Evolutionary conservation across 2,113 vertebrate species (phyloP).

Genomic region (Halichoerus grypus): DNA sequence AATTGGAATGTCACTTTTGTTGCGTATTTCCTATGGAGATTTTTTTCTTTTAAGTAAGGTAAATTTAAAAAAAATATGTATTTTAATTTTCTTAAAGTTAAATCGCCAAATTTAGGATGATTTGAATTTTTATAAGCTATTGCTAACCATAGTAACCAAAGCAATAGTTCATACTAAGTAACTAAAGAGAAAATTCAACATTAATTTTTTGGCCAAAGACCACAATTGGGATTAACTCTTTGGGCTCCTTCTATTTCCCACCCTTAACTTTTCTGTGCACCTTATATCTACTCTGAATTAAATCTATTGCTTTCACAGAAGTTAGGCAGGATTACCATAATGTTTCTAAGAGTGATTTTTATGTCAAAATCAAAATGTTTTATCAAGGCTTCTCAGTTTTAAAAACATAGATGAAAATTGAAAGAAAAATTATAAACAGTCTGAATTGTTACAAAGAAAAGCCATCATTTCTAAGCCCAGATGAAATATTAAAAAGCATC

Average conservation of each 20-base stretch:
- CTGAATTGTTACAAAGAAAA: neutral
- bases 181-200: neutral
- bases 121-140: neutral
- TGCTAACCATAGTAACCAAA: neutral
- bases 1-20: neutral
- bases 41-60: neutral
- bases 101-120: neutral
- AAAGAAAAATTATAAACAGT: neutral
- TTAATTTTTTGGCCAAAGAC: neutral
- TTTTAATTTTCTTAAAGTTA: neutral
- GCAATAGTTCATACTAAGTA: neutral
- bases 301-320: neutral
- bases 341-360: neutral
- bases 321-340: neutral
- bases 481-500: neutral
- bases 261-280: neutral
- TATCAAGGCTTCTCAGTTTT: neutral
- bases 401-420: neutral
- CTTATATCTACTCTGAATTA: neutral
- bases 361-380: neutral
- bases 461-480: neutral
- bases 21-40: neutral
- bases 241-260: neutral
- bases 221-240: neutral
- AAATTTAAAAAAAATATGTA: neutral